phyloP scores from a whole-genome alignment of 1,140 invertebrate genomes.

The Xylocopa sonorina region DNA sequence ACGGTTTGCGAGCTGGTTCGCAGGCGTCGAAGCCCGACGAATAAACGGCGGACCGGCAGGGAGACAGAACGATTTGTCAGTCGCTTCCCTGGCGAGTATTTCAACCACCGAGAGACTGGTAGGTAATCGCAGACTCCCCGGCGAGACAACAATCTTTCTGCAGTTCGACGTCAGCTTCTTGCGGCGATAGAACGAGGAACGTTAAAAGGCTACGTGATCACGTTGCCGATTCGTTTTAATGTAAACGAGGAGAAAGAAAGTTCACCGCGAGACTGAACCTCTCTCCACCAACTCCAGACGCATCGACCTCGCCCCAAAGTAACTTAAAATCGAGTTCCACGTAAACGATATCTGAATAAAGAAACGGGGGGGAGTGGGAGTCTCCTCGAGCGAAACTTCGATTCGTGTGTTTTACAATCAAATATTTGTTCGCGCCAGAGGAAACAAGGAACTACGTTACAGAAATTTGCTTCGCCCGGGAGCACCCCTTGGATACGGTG shows the following conservation, averaged over 20 bases:
- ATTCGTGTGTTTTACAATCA: not conserved
- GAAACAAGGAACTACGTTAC: not conserved
- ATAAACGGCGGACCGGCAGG: not conserved
- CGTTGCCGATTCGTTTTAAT: not conserved
- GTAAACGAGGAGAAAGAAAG: not conserved
- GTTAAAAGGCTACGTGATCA: not conserved
- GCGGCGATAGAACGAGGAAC: not conserved
- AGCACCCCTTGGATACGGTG: not conserved
- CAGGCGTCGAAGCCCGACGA: not conserved
- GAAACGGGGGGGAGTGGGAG: too few relatives aligned
- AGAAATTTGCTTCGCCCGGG: slow-evolving; percentile 1
- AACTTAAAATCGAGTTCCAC: slow-evolving; percentile 17
- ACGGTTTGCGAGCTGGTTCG: not conserved
- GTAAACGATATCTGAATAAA: not conserved
- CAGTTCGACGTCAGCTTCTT: not conserved
- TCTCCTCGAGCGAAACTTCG: not conserved
- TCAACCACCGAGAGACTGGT: not conserved
- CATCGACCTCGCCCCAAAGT: not conserved
- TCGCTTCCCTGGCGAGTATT: not conserved
- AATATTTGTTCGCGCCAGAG: not conserved
- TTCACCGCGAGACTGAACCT: not conserved
- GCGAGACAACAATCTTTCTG: slow-evolving; percentile 16
- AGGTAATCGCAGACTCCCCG: not conserved
- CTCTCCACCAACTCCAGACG: not conserved
- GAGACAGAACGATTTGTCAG: slow-evolving; percentile 27